Evolutionary conservation across 2,113 vertebrate genomes (phyloP).

Genomic region (Cairina moschata): DNA sequence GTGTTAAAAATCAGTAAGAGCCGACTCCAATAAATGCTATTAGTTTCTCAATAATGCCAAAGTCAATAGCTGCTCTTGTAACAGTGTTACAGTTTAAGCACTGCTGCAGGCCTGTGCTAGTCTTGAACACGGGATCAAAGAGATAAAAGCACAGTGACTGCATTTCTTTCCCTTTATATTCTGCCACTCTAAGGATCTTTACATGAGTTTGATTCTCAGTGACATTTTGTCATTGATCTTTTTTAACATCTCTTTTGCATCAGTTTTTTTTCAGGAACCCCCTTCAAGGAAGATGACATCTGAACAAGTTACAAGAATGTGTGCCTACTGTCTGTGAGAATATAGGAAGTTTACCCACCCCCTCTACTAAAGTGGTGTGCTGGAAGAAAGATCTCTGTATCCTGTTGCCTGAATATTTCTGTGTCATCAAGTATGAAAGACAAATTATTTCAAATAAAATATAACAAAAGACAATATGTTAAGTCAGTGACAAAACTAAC

Average conservation of each 20-base stretch:
- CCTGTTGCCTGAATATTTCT: neutral
- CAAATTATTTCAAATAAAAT: neutral
- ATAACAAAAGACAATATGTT: neutral
- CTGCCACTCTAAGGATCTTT: slow-evolving; percentile 37
- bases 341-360: neutral
- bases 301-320: neutral
- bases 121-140: slow-evolving; percentile 64
- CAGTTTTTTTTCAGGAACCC: neutral
- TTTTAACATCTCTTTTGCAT: slow-evolving; percentile 63
- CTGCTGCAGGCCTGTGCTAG: slow-evolving; percentile 44
- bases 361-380: neutral
- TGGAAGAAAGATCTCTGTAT: neutral
- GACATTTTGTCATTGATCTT: slow-evolving; percentile 60
- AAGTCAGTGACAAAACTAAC: neutral
- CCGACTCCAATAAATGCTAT: slow-evolving; percentile 26
- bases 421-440: neutral
- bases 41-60: slow-evolving; percentile 33
- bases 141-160: slow-evolving; percentile 57
- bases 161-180: slow-evolving; percentile 44
- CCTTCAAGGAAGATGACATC: slow-evolving; percentile 4
- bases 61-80: slow-evolving; percentile 69
- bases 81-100: slow-evolving; percentile 53
- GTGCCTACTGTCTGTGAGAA: neutral
- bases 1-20: slow-evolving; percentile 53
- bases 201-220: slow-evolving; percentile 35